Base-by-base conservation (phyloP, 2,888 invertebrate genomes). In the Mystacides longicornis region DNA sequence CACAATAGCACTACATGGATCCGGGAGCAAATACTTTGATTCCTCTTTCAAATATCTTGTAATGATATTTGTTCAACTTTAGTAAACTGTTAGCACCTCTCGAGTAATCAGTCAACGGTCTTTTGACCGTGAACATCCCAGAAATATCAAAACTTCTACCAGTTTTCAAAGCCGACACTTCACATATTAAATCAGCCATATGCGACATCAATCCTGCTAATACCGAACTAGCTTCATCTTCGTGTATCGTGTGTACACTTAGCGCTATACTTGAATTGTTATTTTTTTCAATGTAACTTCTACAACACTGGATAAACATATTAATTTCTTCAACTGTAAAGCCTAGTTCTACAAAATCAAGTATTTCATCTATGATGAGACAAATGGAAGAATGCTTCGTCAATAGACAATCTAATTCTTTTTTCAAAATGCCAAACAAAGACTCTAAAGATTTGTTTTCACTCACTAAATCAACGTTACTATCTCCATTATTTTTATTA, bases 1-100 rank as follows among this genome's bases (percentile, higher is more conserved):
- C n/a, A n/a, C n/a, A n/a, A n/a, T n/a, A n/a, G 16, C 16, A 18
- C 7, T 51, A 51, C 33, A 47, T 43, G n/a, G 72, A 78, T 42
- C 89, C 89, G 1, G 87, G 86, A 62, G 82, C 81, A 68, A 86
- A 84, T 45, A 87, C 77, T 67, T 85, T 86, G 2, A 89, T 81
- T 64, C 86, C 86, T 66, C 84, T 81, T 68, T 89, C 88, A 68
- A 81, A 81, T 56, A 88, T 76, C 72, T 87, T 88, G 65, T 82
- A 89, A 54, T 85, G 75, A 67, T 81, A 83, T 60, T 63, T 64
- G 31, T 65, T 48, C 19, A 60, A 45, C 48, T 60, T 56, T 14
- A 57, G 52, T 18, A 54, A 45, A 43, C 49, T 56, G 22, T 63
- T 60, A 57, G 56, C 46, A 23, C 50, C 37, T 50, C 49, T 50